A percentile compares a stretch with the other conserved stretches of the same genome.
Conservation (phyloP, 2,888 invertebrate genomes). For the Saturnia pavonia region DNA sequence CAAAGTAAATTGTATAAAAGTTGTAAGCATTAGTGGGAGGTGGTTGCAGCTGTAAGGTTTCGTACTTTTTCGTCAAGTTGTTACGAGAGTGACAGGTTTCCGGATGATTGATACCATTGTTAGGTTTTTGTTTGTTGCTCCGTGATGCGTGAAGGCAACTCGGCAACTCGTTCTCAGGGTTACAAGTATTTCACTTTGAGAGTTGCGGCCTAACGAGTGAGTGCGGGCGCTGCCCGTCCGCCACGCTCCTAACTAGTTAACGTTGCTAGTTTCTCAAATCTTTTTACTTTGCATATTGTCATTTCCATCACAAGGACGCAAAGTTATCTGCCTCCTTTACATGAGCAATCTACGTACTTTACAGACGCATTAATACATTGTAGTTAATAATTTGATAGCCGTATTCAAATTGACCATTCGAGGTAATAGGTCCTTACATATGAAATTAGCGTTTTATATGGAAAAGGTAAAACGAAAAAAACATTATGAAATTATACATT, state of each 20-base stretch:
- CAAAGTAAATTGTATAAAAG: neutral
- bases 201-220: neutral
- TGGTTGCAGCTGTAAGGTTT: neutral
- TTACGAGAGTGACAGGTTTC: conserved; percentile 19
- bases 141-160: conserved; percentile 32
- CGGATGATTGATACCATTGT: conserved; percentile 18
- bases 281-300: too few species aligned
- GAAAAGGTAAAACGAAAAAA: too few species aligned
- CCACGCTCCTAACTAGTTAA: neutral
- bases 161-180: conserved; percentile 30
- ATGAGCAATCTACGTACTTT: too few species aligned
- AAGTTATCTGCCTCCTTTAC: too few species aligned
- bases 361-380: neutral
- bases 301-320: too few species aligned
- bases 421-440: too few species aligned
- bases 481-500: too few species aligned
- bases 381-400: neutral
- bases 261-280: neutral
- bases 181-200: conserved; percentile 1
- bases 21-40: neutral
- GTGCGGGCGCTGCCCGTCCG: neutral
- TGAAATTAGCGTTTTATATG: too few species aligned
- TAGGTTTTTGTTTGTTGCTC: conserved; percentile 27
- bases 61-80: conserved; percentile 6
- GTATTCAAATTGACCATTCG: neutral